Base-by-base conservation (phyloP, 2,888 invertebrate species). In the Brachyopa scutellaris region DNA sequence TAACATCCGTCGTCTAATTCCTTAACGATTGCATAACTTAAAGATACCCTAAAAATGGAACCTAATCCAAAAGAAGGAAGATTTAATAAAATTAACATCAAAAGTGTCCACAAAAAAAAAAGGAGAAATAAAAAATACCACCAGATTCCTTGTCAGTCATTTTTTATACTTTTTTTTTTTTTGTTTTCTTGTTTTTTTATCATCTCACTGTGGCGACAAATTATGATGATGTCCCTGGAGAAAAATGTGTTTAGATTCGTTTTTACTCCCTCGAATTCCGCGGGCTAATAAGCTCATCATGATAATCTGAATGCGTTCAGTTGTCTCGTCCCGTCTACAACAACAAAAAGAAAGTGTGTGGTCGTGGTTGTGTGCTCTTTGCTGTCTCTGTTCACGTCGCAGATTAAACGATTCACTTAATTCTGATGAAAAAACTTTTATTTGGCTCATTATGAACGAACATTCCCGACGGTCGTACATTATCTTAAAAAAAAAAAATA, bases 341-440 rank as follows among this genome's bases (percentile, higher is more conserved):
- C 13, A 47, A 29, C 26, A 6, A 26, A 3, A 26, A 67, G 15
- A 33, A 42, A 55, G 15, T 72, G 53, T 15, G 51, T 23, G 42
- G 9, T 21, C 13, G 11, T 23, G 49, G 33, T 40, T 31, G 15
- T 57, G 33, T 45, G 59, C 29, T 23, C 3, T 19, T 17, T 47
- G 19, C 11, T 42, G 57, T 55, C 36, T 62, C n/a, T n/a, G 74
- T 57, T 51, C 31, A 31, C 57, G 59, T 77, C 59, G 59, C 59
- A 77, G 47, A 77, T 77, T 70, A 77, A 82, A 77, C 53, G 82
- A 49, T 72, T 77, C 70, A 77, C 77, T 66, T 82, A 72, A 82
- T 82, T 82, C 72, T 66, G 66, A 82, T 77, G 82, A 76, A 72
- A 61, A 77, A 82, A 77, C 77, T 82, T 82, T 82, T 82, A 66